Base-by-base conservation (phyloP, 2,113 vertebrate genomes). In the Mirounga angustirostris region DNA sequence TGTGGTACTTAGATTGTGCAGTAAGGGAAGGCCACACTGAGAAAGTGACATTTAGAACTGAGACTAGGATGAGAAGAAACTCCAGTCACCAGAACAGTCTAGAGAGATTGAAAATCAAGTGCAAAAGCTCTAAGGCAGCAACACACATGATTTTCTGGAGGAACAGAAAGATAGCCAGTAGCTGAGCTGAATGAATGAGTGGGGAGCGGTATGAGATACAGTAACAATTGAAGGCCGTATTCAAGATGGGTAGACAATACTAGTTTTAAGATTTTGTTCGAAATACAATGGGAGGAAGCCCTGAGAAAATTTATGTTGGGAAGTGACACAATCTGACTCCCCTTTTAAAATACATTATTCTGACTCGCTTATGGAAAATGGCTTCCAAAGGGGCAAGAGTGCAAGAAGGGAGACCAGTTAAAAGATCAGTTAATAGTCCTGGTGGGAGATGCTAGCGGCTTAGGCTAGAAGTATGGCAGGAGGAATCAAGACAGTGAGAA, bases 191-290 rank as follows among this genome's bases (percentile, higher is more conserved):
- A 88, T 16, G 21, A 86, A 13, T 58, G 30, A n/a, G 10, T 19
- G 13, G 0, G 0, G 7, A 18, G 5, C 0, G 7, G 7, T 58
- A 58, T 16, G 19, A 61, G 16, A 19, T 69, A 9, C 56, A 40
- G 10, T 69, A 69, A 43, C 33, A 94, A 40, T 58, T 46, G 3
- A 82, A 76, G 40, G 2, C 18, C 54, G 0, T 40, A 19, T 28
- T 84, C 33, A 82, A 43, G 52, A 43, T 43, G 21, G 9, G 9
- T 15, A 56, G 58, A 76, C 16, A 78, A 85, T 54, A n/a, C 3
- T 52, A 54, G n/a, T 26, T n/a, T 71, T 59, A 43, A 85, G 40
- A 36, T 59, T 84, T 89, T 33, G 15, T 46, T 81, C 40, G 18
- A 89, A 85, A 90, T 54, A 79, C 21, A 85, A 46, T 2, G 3